Conservation (phyloP, 2,797 vertebrate genomes). For the Vireo griseus region DNA sequence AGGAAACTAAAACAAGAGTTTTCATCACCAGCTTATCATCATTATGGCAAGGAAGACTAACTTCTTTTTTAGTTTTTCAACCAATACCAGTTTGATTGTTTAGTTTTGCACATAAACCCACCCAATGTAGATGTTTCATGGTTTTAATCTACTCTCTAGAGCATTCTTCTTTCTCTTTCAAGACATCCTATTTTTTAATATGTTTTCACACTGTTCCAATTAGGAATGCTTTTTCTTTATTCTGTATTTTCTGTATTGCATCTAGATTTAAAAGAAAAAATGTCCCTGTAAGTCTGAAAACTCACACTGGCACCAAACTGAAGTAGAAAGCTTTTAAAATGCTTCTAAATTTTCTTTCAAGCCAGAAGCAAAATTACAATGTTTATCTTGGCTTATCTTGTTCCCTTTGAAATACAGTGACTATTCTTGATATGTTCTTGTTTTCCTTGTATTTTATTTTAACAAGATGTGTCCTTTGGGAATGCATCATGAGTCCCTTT, state of each 20-base stretch:
- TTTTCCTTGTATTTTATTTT: slow-evolving; percentile 27
- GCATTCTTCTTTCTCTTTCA: not conserved
- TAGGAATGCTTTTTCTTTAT: not conserved
- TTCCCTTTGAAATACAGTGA: not conserved
- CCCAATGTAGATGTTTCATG: not conserved
- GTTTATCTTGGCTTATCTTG: slow-evolving; percentile 21
- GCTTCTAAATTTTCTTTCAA: not conserved
- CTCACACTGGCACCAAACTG: not conserved
- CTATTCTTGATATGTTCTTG: not conserved
- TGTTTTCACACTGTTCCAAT: not conserved
- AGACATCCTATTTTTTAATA: not conserved
- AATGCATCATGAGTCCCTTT: not conserved
- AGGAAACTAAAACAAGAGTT: not conserved
- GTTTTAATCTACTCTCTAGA: not conserved
- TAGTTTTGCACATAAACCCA: not conserved
- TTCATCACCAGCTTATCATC: not conserved
- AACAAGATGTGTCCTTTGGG: not conserved
- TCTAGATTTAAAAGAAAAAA: not conserved
- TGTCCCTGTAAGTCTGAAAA: not conserved
- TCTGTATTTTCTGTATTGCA: not conserved
- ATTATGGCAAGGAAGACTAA: not conserved
- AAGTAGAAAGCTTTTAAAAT: not conserved
- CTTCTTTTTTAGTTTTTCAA: not conserved
- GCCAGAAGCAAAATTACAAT: not conserved
- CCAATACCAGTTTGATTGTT: not conserved